Conservation (phyloP, 2,797 vertebrate genomes). For the Microctenopoma stevenorrisi region DNA sequence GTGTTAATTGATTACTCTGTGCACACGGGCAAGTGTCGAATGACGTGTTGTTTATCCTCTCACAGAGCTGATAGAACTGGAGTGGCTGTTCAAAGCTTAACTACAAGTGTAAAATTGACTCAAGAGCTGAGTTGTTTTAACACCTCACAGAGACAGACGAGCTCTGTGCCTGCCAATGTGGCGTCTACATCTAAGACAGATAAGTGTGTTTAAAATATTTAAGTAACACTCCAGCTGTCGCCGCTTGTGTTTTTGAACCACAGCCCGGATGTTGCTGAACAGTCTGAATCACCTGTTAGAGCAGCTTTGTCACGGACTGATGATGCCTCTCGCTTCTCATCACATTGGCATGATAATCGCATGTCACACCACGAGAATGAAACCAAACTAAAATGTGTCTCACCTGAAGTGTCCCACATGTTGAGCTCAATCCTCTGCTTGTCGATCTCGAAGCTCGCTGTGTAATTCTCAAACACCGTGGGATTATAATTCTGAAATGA, state of each 20-base stretch:
- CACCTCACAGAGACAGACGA: not conserved
- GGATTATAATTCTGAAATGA: slow-evolving; percentile 90
- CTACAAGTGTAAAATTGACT: slow-evolving; percentile 10
- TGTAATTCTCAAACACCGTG: slow-evolving; percentile 97
- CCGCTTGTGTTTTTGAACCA: slow-evolving; percentile 33
- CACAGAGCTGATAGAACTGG: not conserved
- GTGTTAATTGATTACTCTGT: slow-evolving; percentile 7
- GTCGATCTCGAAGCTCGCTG: slow-evolving; percentile 96
- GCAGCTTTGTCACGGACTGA: not conserved
- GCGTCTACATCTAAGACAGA: not conserved
- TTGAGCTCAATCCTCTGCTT: slow-evolving; percentile 97
- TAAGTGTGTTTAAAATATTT: not conserved
- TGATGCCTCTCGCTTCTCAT: slow-evolving; percentile 4
- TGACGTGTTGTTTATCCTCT: slow-evolving; percentile 35
- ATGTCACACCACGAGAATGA: slow-evolving; percentile 11
- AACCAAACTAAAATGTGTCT: slow-evolving; percentile 22
- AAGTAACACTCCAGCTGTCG: not conserved
- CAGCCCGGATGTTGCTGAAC: slow-evolving; percentile 31
- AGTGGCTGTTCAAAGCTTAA: slow-evolving; percentile 25
- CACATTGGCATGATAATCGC: slow-evolving; percentile 15
- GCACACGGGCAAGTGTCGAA: slow-evolving; percentile 17
- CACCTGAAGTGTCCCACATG: slow-evolving; percentile 99
- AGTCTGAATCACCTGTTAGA: slow-evolving; percentile 11
- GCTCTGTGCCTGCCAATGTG: not conserved
- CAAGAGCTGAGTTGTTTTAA: slow-evolving; percentile 8